A percentile compares a stretch with the other conserved stretches of the same genome.
These are phyloP conservation scores for Miniopterus natalensis DNA, from an alignment of 2,113 vertebrate species.

Conservation along the genomic window DNA sequence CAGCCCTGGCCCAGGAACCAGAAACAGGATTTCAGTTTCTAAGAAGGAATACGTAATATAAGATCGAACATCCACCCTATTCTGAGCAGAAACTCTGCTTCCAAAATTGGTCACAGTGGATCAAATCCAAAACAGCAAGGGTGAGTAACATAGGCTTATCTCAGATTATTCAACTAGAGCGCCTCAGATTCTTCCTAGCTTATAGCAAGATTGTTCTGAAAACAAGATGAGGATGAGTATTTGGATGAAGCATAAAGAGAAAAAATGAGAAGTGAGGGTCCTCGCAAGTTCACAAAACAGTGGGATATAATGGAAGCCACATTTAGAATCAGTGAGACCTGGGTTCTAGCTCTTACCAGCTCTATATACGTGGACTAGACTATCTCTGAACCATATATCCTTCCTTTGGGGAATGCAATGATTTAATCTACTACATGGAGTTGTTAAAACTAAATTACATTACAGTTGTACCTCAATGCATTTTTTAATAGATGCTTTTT, in stretches of 20 bases:
- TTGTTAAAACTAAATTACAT: background rate
- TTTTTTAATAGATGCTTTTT: slow-evolving; percentile 12
- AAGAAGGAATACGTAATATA: background rate
- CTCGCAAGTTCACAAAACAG: background rate
- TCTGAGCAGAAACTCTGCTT: background rate
- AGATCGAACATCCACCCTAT: background rate
- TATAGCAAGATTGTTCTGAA: background rate
- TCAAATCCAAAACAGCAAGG: background rate
- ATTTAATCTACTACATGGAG: background rate
- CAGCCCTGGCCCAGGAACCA: background rate
- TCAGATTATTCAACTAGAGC: background rate
- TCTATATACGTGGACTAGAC: background rate
- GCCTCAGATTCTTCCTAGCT: background rate
- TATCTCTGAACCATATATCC: background rate
- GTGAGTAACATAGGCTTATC: background rate
- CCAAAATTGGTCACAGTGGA: background rate
- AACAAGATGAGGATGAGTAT: background rate
- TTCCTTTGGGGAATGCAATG: background rate
- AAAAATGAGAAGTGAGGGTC: background rate
- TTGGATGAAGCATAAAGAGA: background rate
- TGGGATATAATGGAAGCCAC: background rate
- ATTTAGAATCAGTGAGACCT: background rate
- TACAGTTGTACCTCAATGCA: background rate
- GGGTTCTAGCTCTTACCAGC: background rate
- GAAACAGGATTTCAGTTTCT: background rate